Evolutionary conservation across 2,888 invertebrate genomes (phyloP).

Genomic region (Xylota segnis): DNA sequence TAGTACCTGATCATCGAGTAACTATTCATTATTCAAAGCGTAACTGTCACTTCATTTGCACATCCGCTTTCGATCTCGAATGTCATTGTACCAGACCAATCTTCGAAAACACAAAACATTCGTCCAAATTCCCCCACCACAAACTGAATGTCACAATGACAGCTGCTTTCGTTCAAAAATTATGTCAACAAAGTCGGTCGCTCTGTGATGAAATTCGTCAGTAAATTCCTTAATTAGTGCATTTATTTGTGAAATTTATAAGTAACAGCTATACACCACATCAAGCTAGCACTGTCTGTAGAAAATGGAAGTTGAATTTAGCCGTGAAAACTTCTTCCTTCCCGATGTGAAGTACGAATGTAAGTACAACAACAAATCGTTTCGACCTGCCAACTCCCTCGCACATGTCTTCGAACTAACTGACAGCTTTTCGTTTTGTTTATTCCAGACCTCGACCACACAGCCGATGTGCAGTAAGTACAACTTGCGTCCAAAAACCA

Average conservation of each 20-base stretch:
- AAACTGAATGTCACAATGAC: slow-evolving; percentile 51
- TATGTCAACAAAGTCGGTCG: slow-evolving; percentile 58
- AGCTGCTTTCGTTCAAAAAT: slow-evolving; percentile 43
- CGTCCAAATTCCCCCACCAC: slow-evolving; percentile 49
- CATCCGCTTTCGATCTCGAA: slow-evolving; percentile 47
- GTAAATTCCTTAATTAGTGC: neutral
- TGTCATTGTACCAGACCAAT: slow-evolving; percentile 35
- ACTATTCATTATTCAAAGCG: slow-evolving; percentile 2
- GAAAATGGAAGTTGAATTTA: slow-evolving; percentile 85
- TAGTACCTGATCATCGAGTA: no score
- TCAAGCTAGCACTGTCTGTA: neutral
- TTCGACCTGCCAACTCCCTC: slow-evolving; percentile 4
- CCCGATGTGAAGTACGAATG: slow-evolving; percentile 92
- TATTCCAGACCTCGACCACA: slow-evolving; percentile 95
- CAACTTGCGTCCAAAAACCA: neutral
- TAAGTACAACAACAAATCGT: slow-evolving; percentile 84
- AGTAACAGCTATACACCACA: neutral
- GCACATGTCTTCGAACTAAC: slow-evolving; percentile 19
- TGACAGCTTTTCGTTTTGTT: slow-evolving; percentile 50
- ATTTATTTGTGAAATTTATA: slow-evolving; percentile 13
- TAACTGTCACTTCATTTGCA: slow-evolving; percentile 23
- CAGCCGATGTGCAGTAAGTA: slow-evolving; percentile 99
- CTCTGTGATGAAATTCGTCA: slow-evolving; percentile 20
- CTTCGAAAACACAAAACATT: slow-evolving; percentile 42
- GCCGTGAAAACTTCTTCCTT: slow-evolving; percentile 87